Percentiles rank a stretch among this genome's conserved stretches.
phyloP scores from a whole-genome alignment of 2,113 vertebrate species.

The Delphinapterus leucas region DNA sequence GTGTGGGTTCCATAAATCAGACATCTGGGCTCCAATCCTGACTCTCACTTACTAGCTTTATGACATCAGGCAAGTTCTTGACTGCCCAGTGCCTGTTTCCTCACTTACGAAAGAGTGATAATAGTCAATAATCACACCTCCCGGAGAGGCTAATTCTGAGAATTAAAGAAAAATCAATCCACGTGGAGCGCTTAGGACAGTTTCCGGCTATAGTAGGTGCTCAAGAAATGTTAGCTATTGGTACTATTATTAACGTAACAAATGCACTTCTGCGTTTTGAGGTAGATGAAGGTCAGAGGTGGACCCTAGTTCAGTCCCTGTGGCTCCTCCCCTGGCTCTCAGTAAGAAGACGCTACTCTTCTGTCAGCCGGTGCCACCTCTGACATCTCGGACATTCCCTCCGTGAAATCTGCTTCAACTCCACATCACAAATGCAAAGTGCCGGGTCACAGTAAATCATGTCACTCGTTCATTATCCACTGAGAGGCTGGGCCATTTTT shows the following conservation, averaged over 20 bases:
- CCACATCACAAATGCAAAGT: not conserved
- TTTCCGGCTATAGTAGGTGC: not conserved
- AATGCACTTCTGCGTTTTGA: not conserved
- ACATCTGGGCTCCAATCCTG: not conserved
- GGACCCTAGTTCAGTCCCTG: not conserved
- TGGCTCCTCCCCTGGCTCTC: not conserved
- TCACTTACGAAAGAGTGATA: not conserved
- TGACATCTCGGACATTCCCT: rapidly evolving
- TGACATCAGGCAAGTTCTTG: not conserved
- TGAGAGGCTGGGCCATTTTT: not conserved
- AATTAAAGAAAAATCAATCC: not conserved
- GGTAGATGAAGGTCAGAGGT: not conserved
- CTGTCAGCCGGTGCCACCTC: rapidly evolving
- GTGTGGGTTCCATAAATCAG: not conserved
- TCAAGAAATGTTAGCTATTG: not conserved
- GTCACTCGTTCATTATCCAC: not conserved
- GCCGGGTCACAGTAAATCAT: not conserved
- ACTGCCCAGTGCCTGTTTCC: not conserved
- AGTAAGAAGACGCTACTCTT: not conserved
- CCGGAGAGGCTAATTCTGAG: not conserved
- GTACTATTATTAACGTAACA: not conserved
- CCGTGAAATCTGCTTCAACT: not conserved
- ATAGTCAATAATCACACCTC: not conserved
- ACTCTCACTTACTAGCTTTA: not conserved
- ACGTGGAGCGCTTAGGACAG: not conserved